Conservation (phyloP, 2,113 vertebrate genomes). For the Channa maculata region DNA sequence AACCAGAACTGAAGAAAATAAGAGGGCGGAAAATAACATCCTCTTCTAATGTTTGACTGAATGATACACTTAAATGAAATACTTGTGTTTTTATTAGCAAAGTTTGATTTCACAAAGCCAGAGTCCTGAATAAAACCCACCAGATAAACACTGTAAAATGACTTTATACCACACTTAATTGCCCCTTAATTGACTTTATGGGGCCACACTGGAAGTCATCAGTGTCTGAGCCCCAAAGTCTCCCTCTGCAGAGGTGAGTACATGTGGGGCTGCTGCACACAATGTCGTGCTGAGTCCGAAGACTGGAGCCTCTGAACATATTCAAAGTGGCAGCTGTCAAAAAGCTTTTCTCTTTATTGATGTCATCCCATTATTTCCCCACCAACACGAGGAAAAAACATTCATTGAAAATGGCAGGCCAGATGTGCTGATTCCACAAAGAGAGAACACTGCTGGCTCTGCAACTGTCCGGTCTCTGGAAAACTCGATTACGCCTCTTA, state of each 20-base stretch:
- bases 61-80: background rate
- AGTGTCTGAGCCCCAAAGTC: conserved; percentile 25
- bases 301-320: conserved; percentile 35
- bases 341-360: conserved; percentile 48
- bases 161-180: background rate
- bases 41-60: background rate
- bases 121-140: background rate
- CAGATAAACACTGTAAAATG: conserved; percentile 26
- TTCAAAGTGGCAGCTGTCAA: conserved; percentile 67
- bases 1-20: conserved; percentile 11
- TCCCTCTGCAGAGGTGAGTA: conserved; percentile 46
- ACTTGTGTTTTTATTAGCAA: background rate
- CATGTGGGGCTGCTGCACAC: conserved; percentile 29
- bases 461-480: conserved; percentile 65
- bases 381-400: conserved; percentile 40
- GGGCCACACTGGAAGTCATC: conserved; percentile 23
- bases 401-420: conserved; percentile 49
- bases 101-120: background rate
- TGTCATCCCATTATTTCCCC: conserved; percentile 49
- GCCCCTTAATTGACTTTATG: conserved; percentile 28
- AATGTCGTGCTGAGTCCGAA: conserved; percentile 52
- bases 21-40: conserved; percentile 11
- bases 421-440: conserved; percentile 71
- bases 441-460: conserved; percentile 63
- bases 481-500: conserved; percentile 65